Percentiles rank a stretch among this genome's conserved stretches.
Conservation (phyloP, 2,888 invertebrate genomes). For the Miltochrista miniata region DNA sequence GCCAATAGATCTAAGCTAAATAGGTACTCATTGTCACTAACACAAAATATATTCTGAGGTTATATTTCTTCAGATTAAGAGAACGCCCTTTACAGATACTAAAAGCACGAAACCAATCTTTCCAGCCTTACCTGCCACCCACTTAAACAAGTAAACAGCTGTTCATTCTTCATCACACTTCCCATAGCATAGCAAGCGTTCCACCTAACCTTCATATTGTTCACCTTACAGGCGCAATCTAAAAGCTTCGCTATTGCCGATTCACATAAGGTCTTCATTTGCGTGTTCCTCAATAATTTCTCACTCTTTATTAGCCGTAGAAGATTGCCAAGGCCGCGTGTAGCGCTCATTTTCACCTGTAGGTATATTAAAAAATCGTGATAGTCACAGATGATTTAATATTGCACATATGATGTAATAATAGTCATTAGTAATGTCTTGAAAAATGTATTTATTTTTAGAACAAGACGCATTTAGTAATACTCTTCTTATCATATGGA, state of each 20-base stretch:
- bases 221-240: slow-evolving; percentile 87
- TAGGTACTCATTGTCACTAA: no score
- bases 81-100: no score
- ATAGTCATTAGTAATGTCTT: background rate
- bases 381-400: background rate
- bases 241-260: slow-evolving; percentile 86
- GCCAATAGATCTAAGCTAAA: no score
- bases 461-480: no score
- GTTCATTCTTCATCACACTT: slow-evolving; percentile 87
- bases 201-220: slow-evolving; percentile 95
- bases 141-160: slow-evolving; percentile 68
- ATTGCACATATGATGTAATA: background rate
- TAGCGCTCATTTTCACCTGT: slow-evolving; percentile 88
- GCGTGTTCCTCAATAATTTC: slow-evolving; percentile 69
- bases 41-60: no score
- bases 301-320: slow-evolving; percentile 85
- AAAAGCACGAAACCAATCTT: no score
- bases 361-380: slow-evolving; percentile 11
- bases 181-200: slow-evolving; percentile 95
- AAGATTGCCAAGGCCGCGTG: slow-evolving; percentile 92
- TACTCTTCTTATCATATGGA: no score
- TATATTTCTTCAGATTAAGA: no score
- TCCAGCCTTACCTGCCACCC: slow-evolving; percentile 79
- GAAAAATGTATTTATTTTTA: no score
- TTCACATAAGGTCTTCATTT: slow-evolving; percentile 81